phyloP scores from a whole-genome alignment of 2,888 invertebrate species.

The Cistogaster globosa region DNA sequence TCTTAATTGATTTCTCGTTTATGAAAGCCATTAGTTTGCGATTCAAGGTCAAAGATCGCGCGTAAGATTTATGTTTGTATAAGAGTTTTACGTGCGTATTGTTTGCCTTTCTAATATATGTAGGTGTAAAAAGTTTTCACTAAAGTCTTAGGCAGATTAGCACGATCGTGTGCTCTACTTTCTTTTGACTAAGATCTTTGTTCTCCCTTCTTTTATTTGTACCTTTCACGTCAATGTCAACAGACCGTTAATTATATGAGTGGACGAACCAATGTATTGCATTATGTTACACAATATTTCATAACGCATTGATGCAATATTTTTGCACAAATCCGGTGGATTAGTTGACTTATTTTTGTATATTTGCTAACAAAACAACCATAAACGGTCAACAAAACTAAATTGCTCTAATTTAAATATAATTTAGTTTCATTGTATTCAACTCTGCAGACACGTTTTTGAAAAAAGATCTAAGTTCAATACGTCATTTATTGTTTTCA shows the following conservation, averaged over 20 bases:
- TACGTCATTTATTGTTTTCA: slow-evolving; percentile 41
- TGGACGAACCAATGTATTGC: slow-evolving; percentile 26
- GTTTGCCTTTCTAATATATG: too few species aligned
- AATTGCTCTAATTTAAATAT: slow-evolving; percentile 50
- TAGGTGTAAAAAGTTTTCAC: slow-evolving; percentile 48
- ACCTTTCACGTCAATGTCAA: background rate
- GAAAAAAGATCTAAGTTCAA: slow-evolving; percentile 51
- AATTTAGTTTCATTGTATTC: slow-evolving; percentile 21
- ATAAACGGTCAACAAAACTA: slow-evolving; percentile 6
- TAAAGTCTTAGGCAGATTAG: slow-evolving; percentile 39
- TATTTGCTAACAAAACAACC: slow-evolving; percentile 23
- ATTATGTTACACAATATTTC: slow-evolving; percentile 68
- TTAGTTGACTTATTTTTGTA: slow-evolving; percentile 35
- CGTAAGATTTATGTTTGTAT: background rate
- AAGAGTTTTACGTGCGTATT: background rate
- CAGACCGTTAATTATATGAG: background rate
- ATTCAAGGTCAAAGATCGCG: slow-evolving; percentile 38
- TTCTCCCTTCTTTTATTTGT: slow-evolving; percentile 1
- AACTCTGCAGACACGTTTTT: slow-evolving; percentile 29
- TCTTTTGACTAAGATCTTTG: slow-evolving; percentile 40
- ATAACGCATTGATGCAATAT: slow-evolving; percentile 26
- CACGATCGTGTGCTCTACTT: slow-evolving; percentile 62
- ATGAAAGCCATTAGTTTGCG: slow-evolving; percentile 9
- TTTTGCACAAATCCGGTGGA: slow-evolving; percentile 33
- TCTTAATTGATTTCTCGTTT: slow-evolving; percentile 23